Base-by-base conservation (phyloP, 2,888 invertebrate species). In the Caenorhabditis virilis region DNA sequence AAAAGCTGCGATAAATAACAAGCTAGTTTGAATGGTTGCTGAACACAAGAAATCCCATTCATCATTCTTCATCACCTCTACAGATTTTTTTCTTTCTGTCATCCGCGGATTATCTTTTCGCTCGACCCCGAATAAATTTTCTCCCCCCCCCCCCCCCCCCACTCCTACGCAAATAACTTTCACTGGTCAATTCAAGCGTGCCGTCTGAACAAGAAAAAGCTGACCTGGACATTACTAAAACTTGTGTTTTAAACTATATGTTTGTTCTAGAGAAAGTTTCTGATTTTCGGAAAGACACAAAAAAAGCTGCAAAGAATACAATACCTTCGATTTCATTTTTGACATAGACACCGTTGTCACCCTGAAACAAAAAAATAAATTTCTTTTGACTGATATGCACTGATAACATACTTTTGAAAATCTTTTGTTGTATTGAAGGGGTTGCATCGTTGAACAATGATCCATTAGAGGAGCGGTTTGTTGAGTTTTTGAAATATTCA, bases 171-270 rank as follows among this genome's bases (percentile, higher is more conserved):
- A 54, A 42, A 54, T 50, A 54, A 61, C 61, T 61, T 61, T 61
- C 61, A 61, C 61, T 61, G 47, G 61, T 61, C 61, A 61, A 55
- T 50, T 42, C 61, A 61, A 36, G 61, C 61, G 61, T 61, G 61
- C 61, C 54, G 54, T 55, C 55, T 47, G 23, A 22, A 30, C 36
- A 30, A 51, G 61, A 51, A 55, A 61, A 61, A 61, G 61, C 55
- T 61, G 61, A 61, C 55, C 61, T 61, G 55, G 54, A 55, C 61
- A 54, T 55, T 53, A 55, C 61, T 61, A 55, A n/a, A n/a, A n/a
- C n/a, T n/a, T n/a, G n/a, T n/a, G n/a, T n/a, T n/a, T n/a, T n/a
- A n/a, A n/a, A n/a, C n/a, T n/a, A n/a, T n/a, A n/a, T n/a, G n/a
- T n/a, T n/a, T n/a, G 59, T 59, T 59, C 52, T 58, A 41, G n/a